A percentile compares a stretch with the other conserved stretches of the same genome.
phyloP scores from a whole-genome alignment of 2,113 vertebrate species.

The Carollia perspicillata region DNA sequence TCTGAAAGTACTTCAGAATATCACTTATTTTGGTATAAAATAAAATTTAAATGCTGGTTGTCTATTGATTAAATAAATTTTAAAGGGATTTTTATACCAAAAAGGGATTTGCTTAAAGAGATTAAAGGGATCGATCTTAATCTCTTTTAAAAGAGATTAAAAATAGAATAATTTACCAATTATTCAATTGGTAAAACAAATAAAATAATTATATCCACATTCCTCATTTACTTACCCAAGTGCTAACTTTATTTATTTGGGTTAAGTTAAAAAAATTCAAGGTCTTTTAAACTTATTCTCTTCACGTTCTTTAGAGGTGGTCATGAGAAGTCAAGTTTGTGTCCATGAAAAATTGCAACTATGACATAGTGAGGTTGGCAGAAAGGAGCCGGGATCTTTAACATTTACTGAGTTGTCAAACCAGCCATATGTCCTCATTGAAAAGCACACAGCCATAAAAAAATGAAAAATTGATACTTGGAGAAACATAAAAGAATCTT shows the following conservation, averaged over 20 bases:
- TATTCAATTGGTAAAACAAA: neutral
- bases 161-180: too few species aligned
- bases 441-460: neutral
- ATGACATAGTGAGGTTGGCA: neutral
- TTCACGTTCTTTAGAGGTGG: neutral
- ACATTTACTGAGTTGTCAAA: neutral
- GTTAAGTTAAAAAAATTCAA: neutral
- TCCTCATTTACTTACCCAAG: neutral
- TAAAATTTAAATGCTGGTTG: neutral
- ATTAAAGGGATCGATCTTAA: too few species aligned
- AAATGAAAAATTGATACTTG: neutral
- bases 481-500: neutral
- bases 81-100: neutral
- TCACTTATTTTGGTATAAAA: neutral
- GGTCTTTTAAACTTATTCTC: neutral
- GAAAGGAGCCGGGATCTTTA: neutral
- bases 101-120: too few species aligned
- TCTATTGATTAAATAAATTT: neutral
- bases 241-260: neutral
- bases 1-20: neutral
- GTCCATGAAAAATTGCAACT: neutral
- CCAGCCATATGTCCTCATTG: rapidly evolving
- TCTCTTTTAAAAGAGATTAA: too few species aligned
- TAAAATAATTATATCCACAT: neutral
- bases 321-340: neutral